A percentile compares a stretch with the other conserved stretches of the same genome.
phyloP scores from a whole-genome alignment of 37 sponge, comb jelly and placozoan species.

The Ephydatia muelleri region DNA sequence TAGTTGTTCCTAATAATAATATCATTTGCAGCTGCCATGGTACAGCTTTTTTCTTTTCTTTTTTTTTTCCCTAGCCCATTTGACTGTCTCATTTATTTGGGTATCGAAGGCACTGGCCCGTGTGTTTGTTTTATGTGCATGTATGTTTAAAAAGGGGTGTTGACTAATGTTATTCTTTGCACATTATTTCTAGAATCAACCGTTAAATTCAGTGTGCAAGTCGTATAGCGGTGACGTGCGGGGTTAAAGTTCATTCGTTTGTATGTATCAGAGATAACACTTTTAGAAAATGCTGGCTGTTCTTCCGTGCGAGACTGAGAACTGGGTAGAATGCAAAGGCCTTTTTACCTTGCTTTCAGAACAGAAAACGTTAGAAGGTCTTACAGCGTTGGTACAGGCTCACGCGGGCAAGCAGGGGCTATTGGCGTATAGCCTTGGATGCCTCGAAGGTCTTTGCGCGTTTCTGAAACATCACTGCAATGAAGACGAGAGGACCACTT shows the following conservation, averaged over 20 bases:
- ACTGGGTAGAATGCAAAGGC: not conserved
- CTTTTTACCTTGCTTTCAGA: not conserved
- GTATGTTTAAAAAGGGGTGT: not conserved
- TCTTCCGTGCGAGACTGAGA: not conserved
- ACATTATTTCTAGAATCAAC: no score
- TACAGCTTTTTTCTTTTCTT: not conserved
- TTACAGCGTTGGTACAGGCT: not conserved
- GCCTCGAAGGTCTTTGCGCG: conserved; percentile 35
- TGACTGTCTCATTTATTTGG: not conserved
- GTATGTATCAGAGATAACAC: not conserved
- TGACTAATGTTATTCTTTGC: no score
- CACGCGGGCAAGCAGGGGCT: not conserved
- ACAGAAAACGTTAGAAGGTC: not conserved
- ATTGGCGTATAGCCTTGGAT: not conserved
- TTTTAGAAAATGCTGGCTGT: not conserved
- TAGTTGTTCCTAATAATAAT: not conserved
- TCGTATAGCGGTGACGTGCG: not conserved
- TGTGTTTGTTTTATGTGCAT: conserved; percentile 1
- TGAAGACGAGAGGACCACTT: conserved; percentile 43
- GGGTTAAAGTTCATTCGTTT: not conserved
- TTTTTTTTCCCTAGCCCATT: not conserved
- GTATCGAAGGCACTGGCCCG: not conserved
- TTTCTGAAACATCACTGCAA: conserved; percentile 45
- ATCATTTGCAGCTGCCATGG: not conserved
- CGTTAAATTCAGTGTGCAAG: not conserved